Evolutionary conservation across 2,797 vertebrate genomes (phyloP), one percentile per base, ranked within the genome.

Genomic region (Chromobotia macracanthus): DNA sequence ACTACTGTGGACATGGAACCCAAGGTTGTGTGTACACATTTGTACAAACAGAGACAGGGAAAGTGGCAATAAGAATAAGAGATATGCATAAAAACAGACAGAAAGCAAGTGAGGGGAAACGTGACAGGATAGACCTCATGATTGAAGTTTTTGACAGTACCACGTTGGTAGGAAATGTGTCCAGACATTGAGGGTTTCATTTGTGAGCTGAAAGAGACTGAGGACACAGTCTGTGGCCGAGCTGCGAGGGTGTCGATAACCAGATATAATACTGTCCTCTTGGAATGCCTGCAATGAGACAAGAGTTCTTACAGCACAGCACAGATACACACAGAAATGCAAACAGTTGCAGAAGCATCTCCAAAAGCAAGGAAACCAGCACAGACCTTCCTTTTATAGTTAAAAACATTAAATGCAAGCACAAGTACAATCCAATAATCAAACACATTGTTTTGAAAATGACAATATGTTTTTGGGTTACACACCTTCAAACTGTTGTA

Each of bases 181-280:
- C 97, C 97, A 99, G 89, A 99, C 95, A 87, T 99, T 99, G 48
- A 99, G 90, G 0, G 97, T 99, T 91, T 99, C 97, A 46, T 99
- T 99, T 72, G 95, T 97, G 92, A 97, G 92, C 81, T 95, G 96
- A 88, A 99, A 98, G 86, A 95, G 92, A 80, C 97, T 99, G 82
- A 95, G 92, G 83, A 98, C 70, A 23, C 97, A 99, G 82, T 95
- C 95, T 0, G 89, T 89, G 66, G 95, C 96, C 0, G 97, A 97
- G 86, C 96, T 97, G 31, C 86, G 76, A 0, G 97, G 97, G 1
- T 94, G 94, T 2, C 97, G 94, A 85, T 99, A 99, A 78, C 97
- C 97, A 0, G 93, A 96, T 77, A 98, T 95, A 86, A 98, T 98
- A 85, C 95, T 82, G 86, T 93, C 94, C 89, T 99, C 97, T 15